These are phyloP conservation scores for Lucifuga dentata DNA, from an alignment of 2,113 vertebrate genomes.

Conservation along the genomic window DNA sequence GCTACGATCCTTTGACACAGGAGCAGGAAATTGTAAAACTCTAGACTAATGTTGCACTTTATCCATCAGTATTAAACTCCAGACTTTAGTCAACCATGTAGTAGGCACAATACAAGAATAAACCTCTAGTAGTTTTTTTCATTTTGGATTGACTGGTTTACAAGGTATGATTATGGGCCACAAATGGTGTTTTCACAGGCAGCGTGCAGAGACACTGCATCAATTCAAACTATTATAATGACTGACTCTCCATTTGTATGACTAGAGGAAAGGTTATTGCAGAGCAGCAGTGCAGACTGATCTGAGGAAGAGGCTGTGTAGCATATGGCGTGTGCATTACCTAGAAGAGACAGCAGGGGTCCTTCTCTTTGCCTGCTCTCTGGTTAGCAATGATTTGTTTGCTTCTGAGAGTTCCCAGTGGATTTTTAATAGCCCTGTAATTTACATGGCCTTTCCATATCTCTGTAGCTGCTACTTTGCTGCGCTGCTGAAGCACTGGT, in stretches of 20 bases:
- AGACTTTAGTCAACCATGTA: conserved; percentile 17
- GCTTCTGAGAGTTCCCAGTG: conserved; percentile 29
- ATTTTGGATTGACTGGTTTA: conserved; percentile 42
- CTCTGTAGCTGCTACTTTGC: conserved; percentile 31
- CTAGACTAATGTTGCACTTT: conserved; percentile 64
- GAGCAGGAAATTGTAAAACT: conserved; percentile 33
- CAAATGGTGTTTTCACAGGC: conserved; percentile 7
- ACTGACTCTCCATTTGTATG: too few species aligned
- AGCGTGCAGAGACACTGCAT: conserved; percentile 26
- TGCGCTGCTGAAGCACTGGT: conserved; percentile 10
- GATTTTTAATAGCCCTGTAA: conserved; percentile 60
- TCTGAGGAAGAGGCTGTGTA: background rate
- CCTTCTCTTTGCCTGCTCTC: conserved; percentile 34
- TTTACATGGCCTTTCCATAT: conserved; percentile 46
- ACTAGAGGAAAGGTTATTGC: background rate
- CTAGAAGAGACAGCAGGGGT: conserved; percentile 64
- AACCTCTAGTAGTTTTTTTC: conserved; percentile 16
- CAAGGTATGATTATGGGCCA: conserved; percentile 12
- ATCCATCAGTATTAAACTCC: conserved; percentile 56
- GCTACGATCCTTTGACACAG: conserved; percentile 4
- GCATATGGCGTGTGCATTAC: conserved; percentile 28
- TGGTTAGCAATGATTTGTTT: conserved; percentile 23
- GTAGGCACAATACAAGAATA: conserved; percentile 20
- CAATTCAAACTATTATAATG: too few species aligned
- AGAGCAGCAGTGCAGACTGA: background rate